Conservation (phyloP, 2,113 vertebrate genomes). For the Chaetodon trifascialis region DNA sequence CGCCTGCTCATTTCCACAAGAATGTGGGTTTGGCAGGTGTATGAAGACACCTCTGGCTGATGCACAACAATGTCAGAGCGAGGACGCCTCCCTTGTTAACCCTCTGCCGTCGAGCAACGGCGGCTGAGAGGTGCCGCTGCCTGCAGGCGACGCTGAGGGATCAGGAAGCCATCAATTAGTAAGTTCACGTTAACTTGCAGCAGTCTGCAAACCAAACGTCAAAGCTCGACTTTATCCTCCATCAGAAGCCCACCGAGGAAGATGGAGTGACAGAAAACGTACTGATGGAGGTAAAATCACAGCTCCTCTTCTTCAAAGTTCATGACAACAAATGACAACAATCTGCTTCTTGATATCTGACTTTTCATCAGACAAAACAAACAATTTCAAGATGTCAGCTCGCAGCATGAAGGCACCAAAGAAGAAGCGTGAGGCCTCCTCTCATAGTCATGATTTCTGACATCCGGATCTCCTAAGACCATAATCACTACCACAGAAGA, state of each 20-base stretch:
- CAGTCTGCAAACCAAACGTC: too few relatives aligned
- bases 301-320: too few relatives aligned
- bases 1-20: not conserved
- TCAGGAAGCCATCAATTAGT: not conserved
- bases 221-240: not conserved
- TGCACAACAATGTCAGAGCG: not conserved
- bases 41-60: slow-evolving; percentile 19
- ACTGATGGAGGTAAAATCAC: too few relatives aligned
- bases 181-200: not conserved
- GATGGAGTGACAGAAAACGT: too few relatives aligned
- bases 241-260: too few relatives aligned
- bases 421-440: not conserved
- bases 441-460: too few relatives aligned
- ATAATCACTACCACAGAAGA: not conserved
- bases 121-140: too few relatives aligned
- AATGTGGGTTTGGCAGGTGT: slow-evolving; percentile 55
- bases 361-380: not conserved
- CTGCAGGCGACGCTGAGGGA: not conserved
- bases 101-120: not conserved
- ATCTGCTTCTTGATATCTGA: too few relatives aligned
- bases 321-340: too few relatives aligned
- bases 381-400: not conserved
- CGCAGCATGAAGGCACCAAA: not conserved
- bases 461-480: not conserved
- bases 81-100: not conserved